Conservation (phyloP, 1,140 invertebrate genomes). For the Daktulosphaira vitifoliae region DNA sequence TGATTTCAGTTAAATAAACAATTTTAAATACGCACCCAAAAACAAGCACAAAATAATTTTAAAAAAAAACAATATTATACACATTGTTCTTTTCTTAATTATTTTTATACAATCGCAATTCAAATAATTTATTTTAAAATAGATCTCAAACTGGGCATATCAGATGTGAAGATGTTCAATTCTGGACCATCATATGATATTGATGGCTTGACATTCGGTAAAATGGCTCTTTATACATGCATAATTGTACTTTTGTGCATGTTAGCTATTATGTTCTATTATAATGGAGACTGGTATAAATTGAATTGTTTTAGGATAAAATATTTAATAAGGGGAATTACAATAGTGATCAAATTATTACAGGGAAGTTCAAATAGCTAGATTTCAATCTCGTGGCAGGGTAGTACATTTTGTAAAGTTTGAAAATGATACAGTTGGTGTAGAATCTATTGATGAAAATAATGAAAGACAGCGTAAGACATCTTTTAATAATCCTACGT, state of each 20-base stretch:
- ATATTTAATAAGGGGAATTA: too few relatives aligned
- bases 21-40: too few relatives aligned
- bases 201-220: slow-evolving; percentile 15
- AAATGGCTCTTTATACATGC: not conserved
- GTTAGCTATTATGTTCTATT: not conserved
- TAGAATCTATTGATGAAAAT: slow-evolving; percentile 1
- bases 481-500: slow-evolving; percentile 17
- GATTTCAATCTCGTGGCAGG: not conserved
- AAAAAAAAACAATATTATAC: too few relatives aligned
- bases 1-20: too few relatives aligned
- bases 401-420: not conserved
- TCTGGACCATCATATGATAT: slow-evolving; percentile 1
- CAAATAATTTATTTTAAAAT: too few relatives aligned
- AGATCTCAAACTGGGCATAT: not conserved
- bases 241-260: not conserved
- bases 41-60: too few relatives aligned
- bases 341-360: too few relatives aligned
- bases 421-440: not conserved
- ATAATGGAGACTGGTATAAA: slow-evolving; percentile 4
- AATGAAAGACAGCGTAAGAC: not conserved
- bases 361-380: too few relatives aligned
- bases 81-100: too few relatives aligned
- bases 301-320: too few relatives aligned
- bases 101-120: too few relatives aligned
- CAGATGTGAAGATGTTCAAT: not conserved